Evolutionary conservation across 2,888 invertebrate genomes (phyloP), one percentile per base, ranked within the genome.

Genomic region (Drosophila austrosaltans): DNA sequence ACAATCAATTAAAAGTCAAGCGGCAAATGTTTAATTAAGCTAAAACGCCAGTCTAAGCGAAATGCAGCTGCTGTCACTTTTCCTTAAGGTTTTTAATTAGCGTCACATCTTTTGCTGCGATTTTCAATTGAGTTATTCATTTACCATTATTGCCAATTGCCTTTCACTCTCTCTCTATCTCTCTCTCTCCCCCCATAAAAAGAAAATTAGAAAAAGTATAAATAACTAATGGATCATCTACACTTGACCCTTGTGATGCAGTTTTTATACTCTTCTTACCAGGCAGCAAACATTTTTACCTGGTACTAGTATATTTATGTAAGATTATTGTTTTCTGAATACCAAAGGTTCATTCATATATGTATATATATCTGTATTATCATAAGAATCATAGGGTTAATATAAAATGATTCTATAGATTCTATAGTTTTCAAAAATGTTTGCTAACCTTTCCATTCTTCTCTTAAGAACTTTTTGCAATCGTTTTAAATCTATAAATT

Each of bases 1-100:
- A 89, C 85, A 86, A 86, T 89, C 85, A 86, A 89, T 86, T 86
- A 86, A 89, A 86, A 80, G 82, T 69, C 70, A 80, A 87, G 78
- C 80, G 80, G 81, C 87, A 89, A 48, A 89, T 89, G 85, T 86
- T 86, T 86, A 89, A 86, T 86, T 86, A 87, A 82, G 89, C 85
- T 85, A 87, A 86, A 84, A 76, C 78, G 69, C 57, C 12, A 39
- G 57, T 20, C 20, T 36, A 39, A 39, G 39, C 36, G 62, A 73
- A 67, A 53, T 59, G 76, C 69, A 69, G 74, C 67, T 62, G 59
- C 74, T 73, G 58, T 25, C 62, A 69, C 40, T 62, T 62, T 53
- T 10, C 44, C 67, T 57, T 42, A 64, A 58, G 60, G 28, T 65
- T 75, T 82, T 87, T 82, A 84, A 84, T 87, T 81, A 77, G 82